Evolutionary conservation across 2,888 invertebrate species (phyloP), one percentile per base, ranked within the genome.

Genomic region (Ypsolopha sequella): DNA sequence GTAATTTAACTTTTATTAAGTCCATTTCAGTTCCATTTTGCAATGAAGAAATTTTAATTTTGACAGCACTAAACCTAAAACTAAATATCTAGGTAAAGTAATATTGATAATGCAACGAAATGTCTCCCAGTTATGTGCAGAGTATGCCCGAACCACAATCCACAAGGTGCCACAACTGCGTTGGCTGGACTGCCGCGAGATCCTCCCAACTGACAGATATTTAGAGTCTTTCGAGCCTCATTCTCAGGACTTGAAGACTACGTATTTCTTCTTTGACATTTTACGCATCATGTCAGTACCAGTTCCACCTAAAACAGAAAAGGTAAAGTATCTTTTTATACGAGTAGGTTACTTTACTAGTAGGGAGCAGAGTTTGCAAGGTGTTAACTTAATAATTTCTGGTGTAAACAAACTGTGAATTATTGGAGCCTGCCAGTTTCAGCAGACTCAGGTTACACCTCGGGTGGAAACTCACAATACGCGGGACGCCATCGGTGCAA

Each of bases 221-320:
- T 11, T 33, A 1, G 70, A 68, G 1, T 55, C 61, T 1, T 61
- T 62, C 34, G 76, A 78, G 43, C 68, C 72, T 0, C 79, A 81
- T 52, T 70, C 79, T 7, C 76, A 82, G 55, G 76, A 80, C 54
- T 59, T 80, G 43, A 67, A 73, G 1, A 69, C 77, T 9, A 69
- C 82, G 1, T 78, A 78, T 60, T 81, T 89, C 55, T 59, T 70
- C 55, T 88, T 88, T 59, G 81, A 73, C 6, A 73, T 88, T 39
- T 76, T 85, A 51, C 71, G 89, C 48, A 65, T 90, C 48, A 86
- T 89, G 66, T 85, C 87, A 1, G 70, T 76, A n/a, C 84, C 85
- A 7, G 73, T 76, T 55, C 90, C 90, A 6, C 88, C 88, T 1
- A 85, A 80, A 56, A 66, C 77, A 43, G 85, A 88, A 53, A 89